A percentile compares a stretch with the other conserved stretches of the same genome.
Conservation (phyloP, 2,113 vertebrate species). For the Platysternon megacephalum region DNA sequence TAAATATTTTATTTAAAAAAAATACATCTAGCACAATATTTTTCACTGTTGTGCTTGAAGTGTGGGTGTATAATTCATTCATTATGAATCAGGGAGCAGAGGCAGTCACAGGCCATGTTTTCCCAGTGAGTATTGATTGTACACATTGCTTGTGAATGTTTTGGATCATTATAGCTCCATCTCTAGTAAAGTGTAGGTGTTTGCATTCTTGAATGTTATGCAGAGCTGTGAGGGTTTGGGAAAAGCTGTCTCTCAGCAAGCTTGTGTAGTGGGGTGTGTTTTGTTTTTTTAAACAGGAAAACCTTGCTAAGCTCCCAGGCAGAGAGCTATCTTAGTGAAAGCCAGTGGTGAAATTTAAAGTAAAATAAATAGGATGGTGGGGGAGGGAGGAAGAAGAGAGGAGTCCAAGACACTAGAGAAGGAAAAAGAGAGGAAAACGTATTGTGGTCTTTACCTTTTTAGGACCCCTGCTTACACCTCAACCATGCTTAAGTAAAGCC, state of each 20-base stretch:
- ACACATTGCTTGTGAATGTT: slow-evolving; percentile 48
- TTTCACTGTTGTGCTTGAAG: slow-evolving; percentile 18
- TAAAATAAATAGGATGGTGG: not conserved
- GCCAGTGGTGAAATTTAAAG: not conserved
- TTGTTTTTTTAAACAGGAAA: slow-evolving; percentile 23
- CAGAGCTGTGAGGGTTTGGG: slow-evolving; percentile 6
- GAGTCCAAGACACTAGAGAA: not conserved
- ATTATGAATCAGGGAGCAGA: slow-evolving; percentile 35
- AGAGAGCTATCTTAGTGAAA: slow-evolving; percentile 30
- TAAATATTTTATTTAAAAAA: not conserved
- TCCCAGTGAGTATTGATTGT: slow-evolving; percentile 41
- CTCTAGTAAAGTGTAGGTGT: slow-evolving; percentile 61
- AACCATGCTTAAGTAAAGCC: not conserved
- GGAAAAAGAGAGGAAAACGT: not conserved
- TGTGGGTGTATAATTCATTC: slow-evolving; percentile 36
- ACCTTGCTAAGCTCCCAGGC: not conserved
- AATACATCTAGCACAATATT: not conserved
- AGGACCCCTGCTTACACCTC: not conserved
- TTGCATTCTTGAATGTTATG: slow-evolving; percentile 48
- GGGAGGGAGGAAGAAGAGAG: not conserved
- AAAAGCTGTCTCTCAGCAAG: not conserved
- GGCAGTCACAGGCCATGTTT: slow-evolving; percentile 29
- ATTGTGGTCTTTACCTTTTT: not conserved
- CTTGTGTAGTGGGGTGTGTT: not conserved
- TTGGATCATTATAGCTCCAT: slow-evolving; percentile 34